Conservation (phyloP, 1,140 invertebrate species). For the Drosophila lowei region DNA sequence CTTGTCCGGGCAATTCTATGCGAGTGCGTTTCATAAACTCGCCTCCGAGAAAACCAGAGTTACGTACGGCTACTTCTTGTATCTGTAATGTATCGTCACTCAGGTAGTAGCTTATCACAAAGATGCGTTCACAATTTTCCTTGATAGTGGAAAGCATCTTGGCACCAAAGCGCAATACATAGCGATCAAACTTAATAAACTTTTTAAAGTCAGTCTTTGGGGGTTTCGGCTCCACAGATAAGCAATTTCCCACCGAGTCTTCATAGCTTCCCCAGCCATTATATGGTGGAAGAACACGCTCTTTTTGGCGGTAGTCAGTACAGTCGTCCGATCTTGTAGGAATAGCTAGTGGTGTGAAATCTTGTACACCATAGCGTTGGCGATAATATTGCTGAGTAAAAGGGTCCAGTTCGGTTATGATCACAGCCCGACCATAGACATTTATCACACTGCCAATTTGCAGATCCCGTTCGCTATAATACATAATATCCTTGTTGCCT, state of each 20-base stretch:
- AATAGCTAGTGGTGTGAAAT: slow-evolving; percentile 86
- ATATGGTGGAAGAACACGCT: slow-evolving; percentile 90
- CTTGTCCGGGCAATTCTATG: slow-evolving; percentile 89
- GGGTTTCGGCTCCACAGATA: slow-evolving; percentile 89
- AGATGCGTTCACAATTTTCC: slow-evolving; percentile 88
- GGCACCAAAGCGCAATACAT: slow-evolving; percentile 90
- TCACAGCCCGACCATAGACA: slow-evolving; percentile 91
- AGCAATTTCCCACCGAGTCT: slow-evolving; percentile 93
- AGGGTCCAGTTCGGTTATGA: slow-evolving; percentile 89
- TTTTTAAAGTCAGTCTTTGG: slow-evolving; percentile 91
- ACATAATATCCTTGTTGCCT: slow-evolving; percentile 84
- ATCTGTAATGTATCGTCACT: slow-evolving; percentile 93
- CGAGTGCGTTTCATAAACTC: slow-evolving; percentile 87
- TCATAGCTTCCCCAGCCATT: slow-evolving; percentile 94
- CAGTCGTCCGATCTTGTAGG: slow-evolving; percentile 79
- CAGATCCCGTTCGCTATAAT: slow-evolving; percentile 87
- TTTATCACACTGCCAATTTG: slow-evolving; percentile 91
- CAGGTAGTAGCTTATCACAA: slow-evolving; percentile 92
- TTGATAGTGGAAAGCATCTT: slow-evolving; percentile 89
- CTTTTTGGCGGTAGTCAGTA: slow-evolving; percentile 57
- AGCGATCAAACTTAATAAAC: slow-evolving; percentile 90
- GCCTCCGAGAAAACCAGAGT: slow-evolving; percentile 89
- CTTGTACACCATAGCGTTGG: slow-evolving; percentile 84
- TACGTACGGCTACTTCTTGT: slow-evolving; percentile 89
- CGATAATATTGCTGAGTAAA: slow-evolving; percentile 95